phyloP scores from a whole-genome alignment of 2,888 invertebrate genomes.

The Phalangium opilio region DNA sequence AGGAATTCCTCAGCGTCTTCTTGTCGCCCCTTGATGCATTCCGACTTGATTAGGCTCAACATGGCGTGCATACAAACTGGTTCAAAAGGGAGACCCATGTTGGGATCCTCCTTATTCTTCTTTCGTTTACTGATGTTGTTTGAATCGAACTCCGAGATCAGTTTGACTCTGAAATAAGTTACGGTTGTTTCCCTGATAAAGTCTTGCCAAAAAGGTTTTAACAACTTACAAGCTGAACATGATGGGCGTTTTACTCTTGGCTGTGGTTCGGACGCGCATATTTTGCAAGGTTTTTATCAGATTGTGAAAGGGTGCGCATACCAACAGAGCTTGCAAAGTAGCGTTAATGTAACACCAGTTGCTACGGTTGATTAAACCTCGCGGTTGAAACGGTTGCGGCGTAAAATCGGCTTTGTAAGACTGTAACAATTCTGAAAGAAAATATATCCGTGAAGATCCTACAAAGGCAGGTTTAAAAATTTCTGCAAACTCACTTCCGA shows the following conservation, averaged over 20 bases:
- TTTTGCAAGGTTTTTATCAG: conserved; percentile 61
- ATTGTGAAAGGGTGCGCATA: conserved; percentile 90
- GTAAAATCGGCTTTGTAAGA: too few relatives aligned
- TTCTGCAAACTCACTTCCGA: too few relatives aligned
- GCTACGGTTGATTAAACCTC: conserved; percentile 79
- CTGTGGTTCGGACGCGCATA: conserved; percentile 29
- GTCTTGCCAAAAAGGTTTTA: too few relatives aligned
- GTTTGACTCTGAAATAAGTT: too few relatives aligned
- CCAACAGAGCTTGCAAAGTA: conserved; percentile 78
- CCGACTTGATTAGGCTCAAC: conserved; percentile 56
- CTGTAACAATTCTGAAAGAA: too few relatives aligned
- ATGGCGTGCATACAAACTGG: conserved; percentile 74
- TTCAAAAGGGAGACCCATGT: conserved; percentile 62
- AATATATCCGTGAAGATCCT: too few relatives aligned
- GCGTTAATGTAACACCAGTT: conserved; percentile 97
- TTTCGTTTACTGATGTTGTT: conserved; percentile 4
- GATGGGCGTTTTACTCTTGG: conserved; percentile 48
- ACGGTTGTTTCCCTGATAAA: too few relatives aligned
- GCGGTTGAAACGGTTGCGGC: conserved; percentile 41
- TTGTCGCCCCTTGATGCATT: conserved; percentile 52
- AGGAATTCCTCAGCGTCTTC: conserved; percentile 97
- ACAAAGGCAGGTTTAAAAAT: too few relatives aligned
- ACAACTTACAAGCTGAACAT: conserved; percentile 87
- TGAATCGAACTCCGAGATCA: too few relatives aligned
- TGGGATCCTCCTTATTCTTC: conserved; percentile 24